phyloP scores from a whole-genome alignment of 1,140 invertebrate species.

The Macrobrachium rosenbergii region DNA sequence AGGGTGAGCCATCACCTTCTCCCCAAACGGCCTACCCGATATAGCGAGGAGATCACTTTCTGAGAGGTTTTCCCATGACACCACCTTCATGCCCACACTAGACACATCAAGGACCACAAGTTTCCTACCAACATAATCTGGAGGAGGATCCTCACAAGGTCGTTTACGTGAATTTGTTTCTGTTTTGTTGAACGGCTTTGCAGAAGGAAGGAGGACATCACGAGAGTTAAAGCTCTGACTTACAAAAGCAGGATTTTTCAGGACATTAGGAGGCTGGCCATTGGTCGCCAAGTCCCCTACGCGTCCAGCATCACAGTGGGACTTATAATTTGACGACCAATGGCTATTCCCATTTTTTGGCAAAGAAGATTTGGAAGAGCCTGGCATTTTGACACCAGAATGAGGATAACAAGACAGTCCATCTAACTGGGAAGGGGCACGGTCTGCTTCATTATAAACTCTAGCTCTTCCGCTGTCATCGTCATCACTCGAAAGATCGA shows the following conservation, averaged over 20 bases:
- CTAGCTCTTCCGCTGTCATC: slow-evolving; percentile 33
- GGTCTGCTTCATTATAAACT: slow-evolving; percentile 43
- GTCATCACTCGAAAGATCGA: slow-evolving; percentile 61
- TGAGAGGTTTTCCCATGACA: too few species aligned
- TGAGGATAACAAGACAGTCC: slow-evolving; percentile 51
- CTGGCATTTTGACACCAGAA: slow-evolving; percentile 51
- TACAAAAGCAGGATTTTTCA: not conserved
- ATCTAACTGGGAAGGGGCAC: slow-evolving; percentile 49
- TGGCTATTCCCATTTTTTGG: slow-evolving; percentile 65
- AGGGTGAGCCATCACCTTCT: too few species aligned
- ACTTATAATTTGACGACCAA: slow-evolving; percentile 59
- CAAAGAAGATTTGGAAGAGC: slow-evolving; percentile 45
- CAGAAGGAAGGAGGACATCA: not conserved
- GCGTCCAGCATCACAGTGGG: slow-evolving; percentile 53
- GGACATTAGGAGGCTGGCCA: slow-evolving; percentile 56
- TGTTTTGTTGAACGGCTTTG: slow-evolving; percentile 37
- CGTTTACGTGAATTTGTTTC: too few species aligned
- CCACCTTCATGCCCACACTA: too few species aligned
- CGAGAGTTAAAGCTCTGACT: not conserved
- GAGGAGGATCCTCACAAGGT: too few species aligned
- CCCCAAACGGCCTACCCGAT: too few species aligned
- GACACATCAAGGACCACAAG: too few species aligned
- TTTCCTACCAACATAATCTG: too few species aligned
- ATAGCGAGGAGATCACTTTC: too few species aligned
- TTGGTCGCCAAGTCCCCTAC: slow-evolving; percentile 61